A percentile compares a stretch with the other conserved stretches of the same genome.
phyloP scores from a whole-genome alignment of 92 coral and sea anemone genomes.

The Epizoanthus stellaris region DNA sequence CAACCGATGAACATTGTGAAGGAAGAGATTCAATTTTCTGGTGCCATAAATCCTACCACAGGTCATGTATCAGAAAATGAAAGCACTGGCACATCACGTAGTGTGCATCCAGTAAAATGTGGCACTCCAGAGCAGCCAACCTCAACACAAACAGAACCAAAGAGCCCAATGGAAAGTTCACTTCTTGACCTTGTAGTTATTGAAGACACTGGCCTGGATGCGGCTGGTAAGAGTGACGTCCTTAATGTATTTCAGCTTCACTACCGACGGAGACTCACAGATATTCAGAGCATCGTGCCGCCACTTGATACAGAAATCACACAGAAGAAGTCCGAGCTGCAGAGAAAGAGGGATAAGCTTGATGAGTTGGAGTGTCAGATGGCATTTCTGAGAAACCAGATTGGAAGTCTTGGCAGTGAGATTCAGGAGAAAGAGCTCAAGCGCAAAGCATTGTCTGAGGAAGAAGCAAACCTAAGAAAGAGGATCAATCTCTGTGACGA shows the following conservation, averaged over 20 bases:
- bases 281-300: slow-evolving; percentile 25
- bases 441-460: slow-evolving; percentile 20
- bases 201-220: slow-evolving; percentile 33
- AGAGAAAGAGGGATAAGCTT: slow-evolving; percentile 28
- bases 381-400: slow-evolving; percentile 45
- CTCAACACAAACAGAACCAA: slow-evolving; percentile 27
- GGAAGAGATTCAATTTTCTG: slow-evolving; percentile 20
- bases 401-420: slow-evolving; percentile 24
- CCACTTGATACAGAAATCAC: slow-evolving; percentile 26
- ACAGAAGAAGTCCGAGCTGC: slow-evolving; percentile 39
- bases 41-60: neutral
- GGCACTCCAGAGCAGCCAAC: slow-evolving; percentile 35
- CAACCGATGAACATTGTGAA: neutral
- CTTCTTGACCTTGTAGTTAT: slow-evolving; percentile 34
- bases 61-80: neutral
- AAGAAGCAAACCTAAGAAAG: slow-evolving; percentile 18
- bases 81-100: neutral
- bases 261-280: slow-evolving; percentile 33
- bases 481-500: slow-evolving; percentile 37
- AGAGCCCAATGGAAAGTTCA: slow-evolving; percentile 22
- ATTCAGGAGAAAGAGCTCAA: slow-evolving; percentile 34
- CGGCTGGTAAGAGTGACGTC: slow-evolving; percentile 38
- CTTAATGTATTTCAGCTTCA: slow-evolving; percentile 39
- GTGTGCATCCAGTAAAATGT: neutral
- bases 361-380: slow-evolving; percentile 42